Evolutionary conservation across 2,888 invertebrate species (phyloP).

Genomic region (Galeopsomyia nigrocyanea): DNA sequence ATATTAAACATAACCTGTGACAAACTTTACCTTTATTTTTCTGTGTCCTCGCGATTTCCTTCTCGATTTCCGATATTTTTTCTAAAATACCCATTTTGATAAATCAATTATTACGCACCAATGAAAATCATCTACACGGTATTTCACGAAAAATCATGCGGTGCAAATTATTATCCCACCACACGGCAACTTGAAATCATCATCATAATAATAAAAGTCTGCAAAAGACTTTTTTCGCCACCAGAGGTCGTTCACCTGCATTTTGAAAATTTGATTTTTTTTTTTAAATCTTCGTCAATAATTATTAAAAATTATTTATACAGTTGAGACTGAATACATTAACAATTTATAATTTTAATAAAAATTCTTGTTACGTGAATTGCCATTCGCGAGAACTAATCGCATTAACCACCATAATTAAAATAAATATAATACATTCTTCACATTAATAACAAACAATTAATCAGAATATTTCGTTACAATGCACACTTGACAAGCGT

Average conservation of each 20-base stretch:
- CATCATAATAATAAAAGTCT: conserved; percentile 17
- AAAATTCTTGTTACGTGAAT: too few relatives aligned
- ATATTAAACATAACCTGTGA: conserved; percentile 31
- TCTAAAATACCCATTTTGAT: conserved; percentile 95
- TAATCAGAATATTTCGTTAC: too few relatives aligned
- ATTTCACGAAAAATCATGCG: conserved; percentile 29
- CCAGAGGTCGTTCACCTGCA: conserved; percentile 22
- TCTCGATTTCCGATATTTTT: conserved; percentile 98
- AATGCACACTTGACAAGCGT: too few relatives aligned
- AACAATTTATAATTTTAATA: too few relatives aligned
- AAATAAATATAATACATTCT: too few relatives aligned
- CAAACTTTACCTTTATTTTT: conserved; percentile 92
- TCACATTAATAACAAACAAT: too few relatives aligned
- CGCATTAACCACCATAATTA: too few relatives aligned
- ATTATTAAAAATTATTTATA: neutral
- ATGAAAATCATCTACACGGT: conserved; percentile 33
- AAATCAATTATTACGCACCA: neutral
- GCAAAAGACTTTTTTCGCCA: conserved; percentile 1
- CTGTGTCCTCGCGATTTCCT: conserved; percentile 97
- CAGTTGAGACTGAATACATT: neutral
- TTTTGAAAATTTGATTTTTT: neutral
- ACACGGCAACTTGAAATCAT: conserved; percentile 7
- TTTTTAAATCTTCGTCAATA: neutral
- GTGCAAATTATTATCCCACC: conserved; percentile 14
- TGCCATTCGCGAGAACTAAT: too few relatives aligned